These are phyloP conservation scores for Myripristis jacobus DNA, from an alignment of 2,797 vertebrate genomes.

Conservation along the genomic window DNA sequence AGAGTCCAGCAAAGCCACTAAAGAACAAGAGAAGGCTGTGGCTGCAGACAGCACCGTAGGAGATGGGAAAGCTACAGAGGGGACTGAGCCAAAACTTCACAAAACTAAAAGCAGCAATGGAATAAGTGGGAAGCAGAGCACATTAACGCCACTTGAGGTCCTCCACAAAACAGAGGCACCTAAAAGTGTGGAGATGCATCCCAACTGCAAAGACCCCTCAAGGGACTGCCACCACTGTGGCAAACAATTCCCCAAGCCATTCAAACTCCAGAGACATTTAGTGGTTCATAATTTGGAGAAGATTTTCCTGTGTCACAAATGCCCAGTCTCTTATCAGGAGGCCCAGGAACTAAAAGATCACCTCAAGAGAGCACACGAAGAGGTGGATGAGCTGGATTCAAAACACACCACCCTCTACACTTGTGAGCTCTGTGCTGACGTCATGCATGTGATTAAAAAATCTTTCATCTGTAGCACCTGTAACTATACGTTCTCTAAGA, in stretches of 20 bases:
- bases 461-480: conserved; percentile 99
- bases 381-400: conserved; percentile 89
- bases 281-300: conserved; percentile 97
- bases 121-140: conserved; percentile 73
- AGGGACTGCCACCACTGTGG: conserved; percentile 99
- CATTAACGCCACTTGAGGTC: conserved; percentile 81
- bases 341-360: conserved; percentile 91
- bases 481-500: conserved; percentile 99
- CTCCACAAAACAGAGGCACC: conserved; percentile 82
- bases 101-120: conserved; percentile 77
- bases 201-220: conserved; percentile 96
- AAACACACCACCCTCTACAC: conserved; percentile 95
- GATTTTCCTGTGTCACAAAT: conserved; percentile 94
- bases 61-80: conserved; percentile 73
- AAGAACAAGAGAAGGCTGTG: conserved; percentile 74
- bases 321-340: conserved; percentile 93
- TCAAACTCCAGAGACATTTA: conserved; percentile 97
- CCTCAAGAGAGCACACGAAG: conserved; percentile 87
- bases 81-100: conserved; percentile 70
- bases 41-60: conserved; percentile 61
- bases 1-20: conserved; percentile 68
- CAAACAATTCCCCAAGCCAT: conserved; percentile 98
- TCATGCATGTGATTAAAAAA: conserved; percentile 97
- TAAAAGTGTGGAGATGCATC: conserved; percentile 88
- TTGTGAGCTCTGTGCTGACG: conserved; percentile 96